A percentile compares a stretch with the other conserved stretches of the same genome.
Evolutionary conservation across 2,113 vertebrate genomes (phyloP).

Genomic region (Psophia crepitans): DNA sequence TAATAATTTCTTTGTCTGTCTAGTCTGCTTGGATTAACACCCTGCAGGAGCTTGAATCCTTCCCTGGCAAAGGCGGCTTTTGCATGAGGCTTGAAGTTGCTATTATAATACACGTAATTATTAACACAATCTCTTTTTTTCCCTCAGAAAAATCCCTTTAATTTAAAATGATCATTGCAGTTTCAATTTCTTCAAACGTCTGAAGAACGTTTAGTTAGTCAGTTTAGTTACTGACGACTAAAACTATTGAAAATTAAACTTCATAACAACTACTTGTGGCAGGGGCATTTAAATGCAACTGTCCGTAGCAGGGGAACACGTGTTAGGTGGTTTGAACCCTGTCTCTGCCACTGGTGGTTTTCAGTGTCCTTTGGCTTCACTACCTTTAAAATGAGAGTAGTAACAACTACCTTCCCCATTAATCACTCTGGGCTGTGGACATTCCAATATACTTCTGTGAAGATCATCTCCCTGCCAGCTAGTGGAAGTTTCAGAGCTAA

Average conservation of each 20-base stretch:
- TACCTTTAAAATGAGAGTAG: background rate
- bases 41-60: background rate
- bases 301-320: accelerated
- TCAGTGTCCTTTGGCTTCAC: background rate
- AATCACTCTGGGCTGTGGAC: background rate
- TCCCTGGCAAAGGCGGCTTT: background rate
- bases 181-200: background rate
- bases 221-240: background rate
- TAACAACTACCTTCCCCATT: background rate
- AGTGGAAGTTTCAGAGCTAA: background rate
- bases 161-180: background rate
- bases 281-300: background rate
- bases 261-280: background rate
- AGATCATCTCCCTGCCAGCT: background rate
- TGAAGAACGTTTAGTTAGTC: no score
- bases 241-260: background rate
- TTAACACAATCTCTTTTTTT: background rate
- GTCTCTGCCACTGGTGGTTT: background rate
- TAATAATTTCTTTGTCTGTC: constrained; percentile 21
- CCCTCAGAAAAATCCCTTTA: background rate
- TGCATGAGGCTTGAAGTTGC: background rate
- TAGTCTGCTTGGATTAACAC: background rate
- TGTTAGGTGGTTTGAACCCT: background rate
- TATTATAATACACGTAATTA: background rate
- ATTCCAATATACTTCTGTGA: background rate